Base-by-base conservation (phyloP, 2,113 vertebrate genomes). In the Bufo bufo region DNA sequence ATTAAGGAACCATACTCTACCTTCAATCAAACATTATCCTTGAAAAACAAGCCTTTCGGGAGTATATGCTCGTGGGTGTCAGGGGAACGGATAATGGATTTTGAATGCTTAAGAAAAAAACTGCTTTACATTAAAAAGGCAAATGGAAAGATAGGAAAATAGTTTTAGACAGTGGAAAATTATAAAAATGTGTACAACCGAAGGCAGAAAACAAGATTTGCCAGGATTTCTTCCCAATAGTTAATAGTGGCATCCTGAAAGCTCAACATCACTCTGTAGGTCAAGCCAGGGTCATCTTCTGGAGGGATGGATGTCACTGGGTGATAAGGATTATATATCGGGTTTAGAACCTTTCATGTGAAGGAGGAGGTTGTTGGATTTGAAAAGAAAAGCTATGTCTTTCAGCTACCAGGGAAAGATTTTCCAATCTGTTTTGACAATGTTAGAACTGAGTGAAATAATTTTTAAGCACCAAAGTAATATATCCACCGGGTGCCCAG, bases 11-110 rank as follows among this genome's bases (percentile, higher is more conserved):
- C 54, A 84, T 16, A 85, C 54, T 90, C 33, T 87, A 50, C 80
- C 79, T 72, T 91, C 54, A 47, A 91, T 90, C 85, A 90, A 89
- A 20, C 90, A 89, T 90, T 93, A 82, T 92, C 47, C 89, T 91
- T 92, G 90, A 86, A 91, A 91, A 52, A 19, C 84, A 43, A 80
- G 81, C 89, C 90, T 66, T 69, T 88, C 87, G 81, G 77, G 89
- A 84, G 61, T 91, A 65, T 45, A 86, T 12, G 82, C 69, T 80
- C 81, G 90, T 87, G 82, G 72, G 66, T 79, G 77, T 54, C 56
- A 65, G 59, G 87, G 81, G 85, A 91, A 90, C 89, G 47, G 85
- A 54, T 84, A 63, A 90, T 90, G n/a, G 72, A 82, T 90, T 91
- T 86, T 79, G 88, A 49, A 84, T 59, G 82, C 75, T 86, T 17